Conservation (phyloP, 2,888 invertebrate genomes). For the Belgica antarctica region DNA sequence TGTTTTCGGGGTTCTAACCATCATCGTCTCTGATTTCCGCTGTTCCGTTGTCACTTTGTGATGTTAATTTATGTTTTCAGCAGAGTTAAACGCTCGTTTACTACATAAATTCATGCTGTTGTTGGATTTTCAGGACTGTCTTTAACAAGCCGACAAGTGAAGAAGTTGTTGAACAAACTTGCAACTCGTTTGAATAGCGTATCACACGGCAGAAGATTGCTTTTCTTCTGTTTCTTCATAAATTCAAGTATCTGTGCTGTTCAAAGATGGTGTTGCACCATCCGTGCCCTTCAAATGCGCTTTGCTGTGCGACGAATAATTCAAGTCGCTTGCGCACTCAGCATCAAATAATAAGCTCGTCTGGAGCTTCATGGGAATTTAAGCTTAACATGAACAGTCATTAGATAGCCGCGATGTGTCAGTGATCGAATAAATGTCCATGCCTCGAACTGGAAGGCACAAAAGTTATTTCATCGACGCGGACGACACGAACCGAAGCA, state of each 20-base stretch:
- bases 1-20: too few relatives aligned
- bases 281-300: too few relatives aligned
- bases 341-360: too few relatives aligned
- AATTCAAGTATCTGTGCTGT: too few relatives aligned
- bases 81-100: background rate
- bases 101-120: slow-evolving; percentile 11
- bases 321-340: too few relatives aligned
- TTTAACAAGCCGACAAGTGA: too few relatives aligned
- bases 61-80: slow-evolving; percentile 29
- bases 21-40: slow-evolving; percentile 16
- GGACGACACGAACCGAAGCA: background rate
- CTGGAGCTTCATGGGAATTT: background rate
- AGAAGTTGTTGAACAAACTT: too few relatives aligned
- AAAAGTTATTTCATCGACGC: background rate
- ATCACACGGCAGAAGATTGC: too few relatives aligned
- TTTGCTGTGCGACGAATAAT: too few relatives aligned
- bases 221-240: too few relatives aligned
- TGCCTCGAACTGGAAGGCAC: background rate
- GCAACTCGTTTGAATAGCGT: too few relatives aligned
- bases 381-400: slow-evolving; percentile 1
- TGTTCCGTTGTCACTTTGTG: slow-evolving; percentile 12
- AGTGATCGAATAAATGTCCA: background rate
- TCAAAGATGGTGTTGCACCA: too few relatives aligned
- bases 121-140: background rate
- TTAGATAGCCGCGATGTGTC: background rate